Conservation (phyloP, 1,140 invertebrate species). For the Nylanderia fulva region DNA sequence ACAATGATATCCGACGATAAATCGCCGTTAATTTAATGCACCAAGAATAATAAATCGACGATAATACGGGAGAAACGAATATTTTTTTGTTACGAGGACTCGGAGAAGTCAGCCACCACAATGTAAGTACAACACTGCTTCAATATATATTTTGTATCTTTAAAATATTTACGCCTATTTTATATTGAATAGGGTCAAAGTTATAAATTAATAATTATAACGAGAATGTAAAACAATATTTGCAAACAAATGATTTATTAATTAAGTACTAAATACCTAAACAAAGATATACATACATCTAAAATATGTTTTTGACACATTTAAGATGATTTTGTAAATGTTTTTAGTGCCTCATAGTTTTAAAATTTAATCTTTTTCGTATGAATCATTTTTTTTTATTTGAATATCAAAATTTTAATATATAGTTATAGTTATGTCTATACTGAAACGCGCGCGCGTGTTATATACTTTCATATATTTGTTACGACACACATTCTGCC, state of each 20-base stretch:
- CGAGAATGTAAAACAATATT: not conserved
- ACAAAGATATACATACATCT: not conserved
- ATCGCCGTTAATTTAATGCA: constrained; percentile 58
- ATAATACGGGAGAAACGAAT: constrained; percentile 3
- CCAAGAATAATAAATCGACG: constrained; percentile 35
- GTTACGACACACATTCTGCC: not conserved
- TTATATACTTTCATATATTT: not conserved
- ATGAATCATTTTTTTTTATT: too few relatives aligned
- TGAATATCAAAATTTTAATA: too few relatives aligned
- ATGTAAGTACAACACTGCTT: constrained; percentile 22
- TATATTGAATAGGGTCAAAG: not conserved
- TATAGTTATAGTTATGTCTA: not conserved
- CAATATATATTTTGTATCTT: not conserved
- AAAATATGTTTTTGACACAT: not conserved
- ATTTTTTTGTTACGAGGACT: not conserved
- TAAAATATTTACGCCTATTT: not conserved
- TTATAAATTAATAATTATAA: constrained; percentile 7
- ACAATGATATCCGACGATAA: constrained; percentile 74
- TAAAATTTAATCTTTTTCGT: too few relatives aligned
- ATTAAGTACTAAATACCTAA: constrained; percentile 1
- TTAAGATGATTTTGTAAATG: not conserved
- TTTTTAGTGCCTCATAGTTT: not conserved
- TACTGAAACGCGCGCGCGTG: not conserved
- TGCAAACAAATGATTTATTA: not conserved
- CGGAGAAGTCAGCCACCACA: not conserved